Conservation (phyloP, 2,888 invertebrate species). For the Hylaea fasciaria region DNA sequence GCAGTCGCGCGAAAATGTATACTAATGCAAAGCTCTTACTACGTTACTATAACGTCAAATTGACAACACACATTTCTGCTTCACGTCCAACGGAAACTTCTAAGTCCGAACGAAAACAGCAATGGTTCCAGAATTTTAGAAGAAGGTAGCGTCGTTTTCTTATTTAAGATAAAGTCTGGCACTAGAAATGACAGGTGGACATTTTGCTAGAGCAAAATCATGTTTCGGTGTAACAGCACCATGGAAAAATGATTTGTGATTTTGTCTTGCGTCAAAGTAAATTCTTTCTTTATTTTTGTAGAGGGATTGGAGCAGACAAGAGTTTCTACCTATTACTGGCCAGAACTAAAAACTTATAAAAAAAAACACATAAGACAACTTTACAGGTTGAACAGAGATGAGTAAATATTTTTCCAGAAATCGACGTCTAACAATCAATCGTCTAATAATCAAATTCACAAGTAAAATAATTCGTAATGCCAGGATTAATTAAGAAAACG, state of each 20-base stretch:
- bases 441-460: too few species aligned
- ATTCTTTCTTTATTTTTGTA: slow-evolving; percentile 23
- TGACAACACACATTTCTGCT: slow-evolving; percentile 7
- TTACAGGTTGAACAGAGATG: too few species aligned
- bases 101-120: slow-evolving; percentile 11
- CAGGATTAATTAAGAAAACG: too few species aligned
- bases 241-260: slow-evolving; percentile 19
- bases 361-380: too few species aligned
- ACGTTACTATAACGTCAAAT: background rate
- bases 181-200: slow-evolving; percentile 40
- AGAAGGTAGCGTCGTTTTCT: background rate
- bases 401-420: too few species aligned
- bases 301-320: background rate
- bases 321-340: too few species aligned
- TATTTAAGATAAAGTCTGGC: slow-evolving; percentile 32
- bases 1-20: slow-evolving; percentile 37
- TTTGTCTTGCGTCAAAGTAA: slow-evolving; percentile 23
- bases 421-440: too few species aligned
- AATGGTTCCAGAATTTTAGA: slow-evolving; percentile 8
- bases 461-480: too few species aligned
- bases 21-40: slow-evolving; percentile 38
- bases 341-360: too few species aligned
- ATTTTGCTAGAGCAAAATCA: slow-evolving; percentile 24
- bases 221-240: slow-evolving; percentile 30
- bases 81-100: background rate